phyloP scores from a whole-genome alignment of 2,113 vertebrate genomes.

The Melierax canorus region DNA sequence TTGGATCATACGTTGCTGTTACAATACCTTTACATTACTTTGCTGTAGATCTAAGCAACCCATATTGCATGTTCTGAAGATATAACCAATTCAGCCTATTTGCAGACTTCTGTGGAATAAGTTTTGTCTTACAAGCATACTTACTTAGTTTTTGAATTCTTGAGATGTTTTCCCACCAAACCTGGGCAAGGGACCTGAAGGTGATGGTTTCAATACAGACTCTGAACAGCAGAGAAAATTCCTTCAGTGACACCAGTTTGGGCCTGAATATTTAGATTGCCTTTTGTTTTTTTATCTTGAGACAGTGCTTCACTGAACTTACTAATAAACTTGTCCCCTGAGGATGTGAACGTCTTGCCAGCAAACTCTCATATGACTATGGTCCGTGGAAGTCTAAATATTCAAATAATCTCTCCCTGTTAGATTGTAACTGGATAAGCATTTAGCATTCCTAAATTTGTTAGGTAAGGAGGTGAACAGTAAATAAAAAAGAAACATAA shows the following conservation, averaged over 20 bases:
- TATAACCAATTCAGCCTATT: not conserved
- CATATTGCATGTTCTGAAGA: not conserved
- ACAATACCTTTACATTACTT: not conserved
- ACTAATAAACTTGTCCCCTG: not conserved
- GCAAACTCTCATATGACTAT: not conserved
- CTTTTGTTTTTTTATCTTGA: not conserved
- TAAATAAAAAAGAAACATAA: not conserved
- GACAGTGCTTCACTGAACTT: not conserved
- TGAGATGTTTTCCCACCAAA: not conserved
- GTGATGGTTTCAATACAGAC: not conserved
- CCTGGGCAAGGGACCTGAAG: not conserved
- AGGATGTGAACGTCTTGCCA: not conserved
- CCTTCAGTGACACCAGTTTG: not conserved
- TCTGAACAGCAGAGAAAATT: not conserved
- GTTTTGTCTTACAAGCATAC: not conserved
- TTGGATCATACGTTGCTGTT: not conserved
- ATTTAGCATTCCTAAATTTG: not conserved
- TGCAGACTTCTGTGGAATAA: not conserved
- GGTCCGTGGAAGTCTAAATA: not conserved
- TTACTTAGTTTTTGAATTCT: not conserved
- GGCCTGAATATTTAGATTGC: not conserved
- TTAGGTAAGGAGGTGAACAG: not conserved
- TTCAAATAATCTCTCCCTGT: not conserved
- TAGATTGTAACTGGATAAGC: not conserved
- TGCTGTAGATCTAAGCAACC: not conserved